Evolutionary conservation across 30 jellyfish, hydroid and myxozoan species (phyloP).

Genomic region (Morbakka virulenta): DNA sequence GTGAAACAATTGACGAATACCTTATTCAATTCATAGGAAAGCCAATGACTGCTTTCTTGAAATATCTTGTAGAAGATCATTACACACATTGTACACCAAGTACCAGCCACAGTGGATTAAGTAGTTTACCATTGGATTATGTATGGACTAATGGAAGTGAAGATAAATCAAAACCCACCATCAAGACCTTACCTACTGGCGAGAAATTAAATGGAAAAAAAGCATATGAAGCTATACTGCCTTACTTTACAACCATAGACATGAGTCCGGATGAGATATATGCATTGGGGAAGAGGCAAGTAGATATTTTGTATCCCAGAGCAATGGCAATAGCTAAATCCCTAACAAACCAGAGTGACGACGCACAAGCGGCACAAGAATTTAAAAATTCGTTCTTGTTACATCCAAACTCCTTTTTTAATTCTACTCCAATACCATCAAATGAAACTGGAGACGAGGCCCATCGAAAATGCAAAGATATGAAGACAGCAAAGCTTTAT

Average conservation of each 20-base stretch:
- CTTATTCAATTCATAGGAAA: constrained; percentile 55
- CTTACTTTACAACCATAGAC: constrained; percentile 81
- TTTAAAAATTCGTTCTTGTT: constrained; percentile 62
- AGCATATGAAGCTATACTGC: constrained; percentile 79
- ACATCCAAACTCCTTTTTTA: constrained; percentile 59
- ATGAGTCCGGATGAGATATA: constrained; percentile 62
- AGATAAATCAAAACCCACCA: constrained; percentile 62
- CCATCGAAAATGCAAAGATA: constrained; percentile 51
- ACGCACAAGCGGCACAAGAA: constrained; percentile 43
- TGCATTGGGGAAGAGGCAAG: constrained; percentile 69
- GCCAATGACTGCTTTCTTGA: constrained; percentile 45
- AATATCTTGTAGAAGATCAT: constrained; percentile 53
- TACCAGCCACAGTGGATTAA: constrained; percentile 67
- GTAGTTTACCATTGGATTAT: constrained; percentile 58
- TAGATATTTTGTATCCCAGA: constrained; percentile 52
- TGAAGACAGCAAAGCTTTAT: constrained; percentile 70
- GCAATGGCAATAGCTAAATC: constrained; percentile 66
- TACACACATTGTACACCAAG: constrained; percentile 82
- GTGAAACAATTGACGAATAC: constrained; percentile 38
- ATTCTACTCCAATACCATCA: constrained; percentile 77
- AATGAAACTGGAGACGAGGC: constrained; percentile 81
- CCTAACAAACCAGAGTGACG: constrained; percentile 41
- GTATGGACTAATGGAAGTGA: constrained; percentile 74
- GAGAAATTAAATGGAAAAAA: constrained; percentile 73
- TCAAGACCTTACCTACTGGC: constrained; percentile 83